Percentiles rank a stretch among this genome's conserved stretches.
Conservation (phyloP, 1,140 invertebrate genomes). For the Parapsyche elsis region DNA sequence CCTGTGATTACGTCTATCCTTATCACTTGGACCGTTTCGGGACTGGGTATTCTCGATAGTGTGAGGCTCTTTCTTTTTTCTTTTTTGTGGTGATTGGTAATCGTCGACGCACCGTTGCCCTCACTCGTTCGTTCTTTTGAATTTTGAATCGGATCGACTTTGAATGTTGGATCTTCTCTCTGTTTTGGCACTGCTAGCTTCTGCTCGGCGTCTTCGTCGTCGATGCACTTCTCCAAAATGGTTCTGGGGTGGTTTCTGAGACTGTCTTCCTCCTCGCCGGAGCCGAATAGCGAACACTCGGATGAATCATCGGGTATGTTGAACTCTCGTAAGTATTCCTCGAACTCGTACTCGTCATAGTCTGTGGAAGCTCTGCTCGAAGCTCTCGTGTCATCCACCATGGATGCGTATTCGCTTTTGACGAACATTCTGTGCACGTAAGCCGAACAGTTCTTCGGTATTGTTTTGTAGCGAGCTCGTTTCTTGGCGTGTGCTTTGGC, state of each 20-base stretch:
- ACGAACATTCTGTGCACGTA: conserved; percentile 54
- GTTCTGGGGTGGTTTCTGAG: conserved; percentile 23
- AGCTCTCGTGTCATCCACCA: conserved; percentile 12
- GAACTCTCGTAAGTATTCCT: conserved; percentile 49
- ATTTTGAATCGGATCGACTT: not conserved
- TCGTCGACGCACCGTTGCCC: not conserved
- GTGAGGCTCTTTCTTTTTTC: conserved; percentile 65
- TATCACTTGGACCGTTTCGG: conserved; percentile 65
- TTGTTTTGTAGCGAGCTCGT: conserved; percentile 47
- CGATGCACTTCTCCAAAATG: conserved; percentile 22
- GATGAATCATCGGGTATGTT: conserved; percentile 44
- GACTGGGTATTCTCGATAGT: conserved; percentile 63
- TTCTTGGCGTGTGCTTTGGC: conserved; percentile 18
- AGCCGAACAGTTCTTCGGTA: conserved; percentile 50
- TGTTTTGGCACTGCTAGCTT: not conserved
- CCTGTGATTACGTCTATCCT: conserved; percentile 62
- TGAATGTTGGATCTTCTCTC: not conserved
- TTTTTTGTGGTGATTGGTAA: conserved; percentile 56
- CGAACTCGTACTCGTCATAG: conserved; percentile 49
- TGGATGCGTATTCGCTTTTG: conserved; percentile 35
- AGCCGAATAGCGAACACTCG: conserved; percentile 47
- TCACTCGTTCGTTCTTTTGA: not conserved
- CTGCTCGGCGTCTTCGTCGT: conserved; percentile 28
- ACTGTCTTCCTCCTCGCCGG: conserved; percentile 24
- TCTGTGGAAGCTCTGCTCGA: conserved; percentile 50